A percentile compares a stretch with the other conserved stretches of the same genome.
Evolutionary conservation across 2,797 vertebrate species (phyloP).

Genomic region (Australoheros facetus): DNA sequence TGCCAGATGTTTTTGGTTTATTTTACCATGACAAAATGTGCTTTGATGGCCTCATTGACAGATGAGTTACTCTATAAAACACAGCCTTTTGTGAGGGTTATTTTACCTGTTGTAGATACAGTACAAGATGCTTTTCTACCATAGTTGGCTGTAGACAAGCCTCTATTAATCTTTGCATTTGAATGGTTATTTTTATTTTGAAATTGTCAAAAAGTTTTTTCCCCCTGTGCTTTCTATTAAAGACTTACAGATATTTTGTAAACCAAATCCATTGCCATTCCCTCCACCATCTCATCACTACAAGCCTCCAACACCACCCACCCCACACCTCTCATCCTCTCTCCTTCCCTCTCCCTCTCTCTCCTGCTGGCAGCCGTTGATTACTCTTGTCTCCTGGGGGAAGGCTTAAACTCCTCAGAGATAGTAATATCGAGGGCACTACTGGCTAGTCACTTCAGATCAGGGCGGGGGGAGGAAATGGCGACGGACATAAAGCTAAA

Average conservation of each 20-base stretch:
- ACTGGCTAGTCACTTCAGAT: conserved; percentile 84
- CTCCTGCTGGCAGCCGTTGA: conserved; percentile 74
- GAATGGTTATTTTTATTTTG: background rate
- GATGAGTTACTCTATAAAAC: background rate
- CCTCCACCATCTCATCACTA: conserved; percentile 37
- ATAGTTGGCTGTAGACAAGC: background rate
- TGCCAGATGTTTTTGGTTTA: too few species aligned
- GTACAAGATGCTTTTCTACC: background rate
- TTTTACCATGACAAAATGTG: background rate
- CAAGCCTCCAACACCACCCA: conserved; percentile 37
- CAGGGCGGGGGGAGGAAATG: conserved; percentile 91
- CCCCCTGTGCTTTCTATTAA: background rate
- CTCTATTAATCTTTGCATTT: background rate
- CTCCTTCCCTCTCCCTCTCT: conserved; percentile 29
- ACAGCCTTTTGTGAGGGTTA: background rate
- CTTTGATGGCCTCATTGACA: background rate
- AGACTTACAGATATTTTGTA: conserved; percentile 10
- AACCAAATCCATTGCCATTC: conserved; percentile 54
- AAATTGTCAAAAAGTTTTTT: background rate
- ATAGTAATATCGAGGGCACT: conserved; percentile 78
- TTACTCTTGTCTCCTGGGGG: conserved; percentile 77
- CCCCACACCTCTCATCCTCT: conserved; percentile 42
- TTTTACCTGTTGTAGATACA: background rate
- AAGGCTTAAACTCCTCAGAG: conserved; percentile 75
- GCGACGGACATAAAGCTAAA: conserved; percentile 90